Evolutionary conservation across 2,797 vertebrate species (phyloP).

Genomic region (Gallinago nigripennis): DNA sequence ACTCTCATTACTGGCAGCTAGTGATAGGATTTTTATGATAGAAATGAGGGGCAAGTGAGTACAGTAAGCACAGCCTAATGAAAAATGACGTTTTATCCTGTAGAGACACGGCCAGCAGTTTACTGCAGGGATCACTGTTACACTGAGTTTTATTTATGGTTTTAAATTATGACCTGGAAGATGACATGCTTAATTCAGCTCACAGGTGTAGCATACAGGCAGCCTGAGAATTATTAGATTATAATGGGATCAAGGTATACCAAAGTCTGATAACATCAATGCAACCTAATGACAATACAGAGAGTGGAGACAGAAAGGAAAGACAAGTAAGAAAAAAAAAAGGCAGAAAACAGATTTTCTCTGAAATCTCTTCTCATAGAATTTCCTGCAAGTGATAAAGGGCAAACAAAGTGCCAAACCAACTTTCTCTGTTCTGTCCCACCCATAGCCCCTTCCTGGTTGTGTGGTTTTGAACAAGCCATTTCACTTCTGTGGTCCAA

Average conservation of each 20-base stretch:
- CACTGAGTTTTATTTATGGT: background rate
- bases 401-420: background rate
- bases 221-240: background rate
- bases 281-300: background rate
- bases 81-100: background rate
- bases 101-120: background rate
- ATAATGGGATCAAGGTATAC: background rate
- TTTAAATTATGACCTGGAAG: background rate
- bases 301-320: background rate
- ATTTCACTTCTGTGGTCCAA: background rate
- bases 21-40: background rate
- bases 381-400: background rate
- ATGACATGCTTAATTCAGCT: background rate
- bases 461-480: background rate
- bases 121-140: background rate
- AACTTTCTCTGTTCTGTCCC: background rate
- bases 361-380: background rate
- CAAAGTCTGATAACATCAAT: background rate
- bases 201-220: background rate
- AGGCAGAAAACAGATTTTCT: background rate
- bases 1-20: slow-evolving; percentile 2
- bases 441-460: background rate
- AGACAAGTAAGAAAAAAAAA: background rate
- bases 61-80: background rate
- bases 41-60: background rate